Evolutionary conservation across 35 echinoderm and acorn worm species (phyloP).

Genomic region (Strongylocentrotus purpuratus): DNA sequence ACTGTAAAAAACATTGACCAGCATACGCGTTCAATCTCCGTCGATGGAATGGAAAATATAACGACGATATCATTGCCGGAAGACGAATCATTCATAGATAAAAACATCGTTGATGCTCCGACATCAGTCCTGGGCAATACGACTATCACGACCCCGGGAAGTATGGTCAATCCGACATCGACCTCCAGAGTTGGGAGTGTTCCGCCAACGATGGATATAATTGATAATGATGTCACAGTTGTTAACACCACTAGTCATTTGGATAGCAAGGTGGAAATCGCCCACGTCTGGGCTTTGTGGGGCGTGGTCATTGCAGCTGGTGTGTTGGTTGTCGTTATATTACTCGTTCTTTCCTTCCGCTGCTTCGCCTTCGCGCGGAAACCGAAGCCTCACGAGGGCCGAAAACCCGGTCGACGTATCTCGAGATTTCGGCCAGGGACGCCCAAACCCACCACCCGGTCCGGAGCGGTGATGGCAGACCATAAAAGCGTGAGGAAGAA

Average conservation of each 20-base stretch:
- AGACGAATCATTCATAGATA: not conserved
- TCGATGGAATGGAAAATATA: not conserved
- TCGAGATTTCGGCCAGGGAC: not conserved
- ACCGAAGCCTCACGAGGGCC: not conserved
- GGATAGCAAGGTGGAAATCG: not conserved
- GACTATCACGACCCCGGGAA: not conserved
- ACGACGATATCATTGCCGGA: not conserved
- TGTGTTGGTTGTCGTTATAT: slow-evolving; percentile 24
- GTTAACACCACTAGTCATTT: not conserved
- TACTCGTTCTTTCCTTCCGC: not conserved
- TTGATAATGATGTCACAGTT: not conserved
- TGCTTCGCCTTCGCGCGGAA: not conserved
- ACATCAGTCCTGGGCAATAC: not conserved
- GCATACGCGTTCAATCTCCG: not conserved
- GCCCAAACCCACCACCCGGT: not conserved
- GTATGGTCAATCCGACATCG: not conserved
- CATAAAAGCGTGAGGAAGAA: slow-evolving; percentile 22
- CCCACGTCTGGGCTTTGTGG: slow-evolving; percentile 45
- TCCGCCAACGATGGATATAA: not conserved
- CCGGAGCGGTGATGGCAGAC: slow-evolving; percentile 6
- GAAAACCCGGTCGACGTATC: not conserved
- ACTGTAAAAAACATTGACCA: not conserved
- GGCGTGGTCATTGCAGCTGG: slow-evolving; percentile 39
- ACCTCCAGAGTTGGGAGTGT: not conserved
- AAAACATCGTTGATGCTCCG: not conserved